phyloP scores from a whole-genome alignment of 1,140 invertebrate species.

The Asobara japonica region DNA sequence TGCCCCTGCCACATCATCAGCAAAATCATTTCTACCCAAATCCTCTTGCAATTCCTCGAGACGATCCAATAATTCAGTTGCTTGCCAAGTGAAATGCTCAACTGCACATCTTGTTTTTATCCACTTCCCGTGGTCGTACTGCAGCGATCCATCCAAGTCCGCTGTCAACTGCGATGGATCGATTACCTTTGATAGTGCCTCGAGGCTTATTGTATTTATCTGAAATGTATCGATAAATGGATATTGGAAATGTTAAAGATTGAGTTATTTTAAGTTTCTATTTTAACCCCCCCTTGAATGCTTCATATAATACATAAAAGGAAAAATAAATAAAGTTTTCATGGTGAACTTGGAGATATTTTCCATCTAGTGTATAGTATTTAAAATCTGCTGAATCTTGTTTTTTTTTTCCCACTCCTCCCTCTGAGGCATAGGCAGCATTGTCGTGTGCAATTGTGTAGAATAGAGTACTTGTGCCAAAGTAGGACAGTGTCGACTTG shows the following conservation, averaged over 20 bases:
- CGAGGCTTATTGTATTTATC: constrained; percentile 95
- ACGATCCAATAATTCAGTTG: constrained; percentile 89
- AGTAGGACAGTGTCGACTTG: constrained; percentile 44
- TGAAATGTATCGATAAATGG: constrained; percentile 65
- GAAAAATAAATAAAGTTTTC: neutral
- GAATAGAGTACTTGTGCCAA: constrained; percentile 36
- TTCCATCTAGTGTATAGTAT: neutral
- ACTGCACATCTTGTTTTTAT: constrained; percentile 92
- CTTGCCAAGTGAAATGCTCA: constrained; percentile 96
- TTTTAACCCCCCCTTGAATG: neutral
- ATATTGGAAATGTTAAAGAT: neutral
- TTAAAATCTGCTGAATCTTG: neutral
- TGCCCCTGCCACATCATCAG: constrained; percentile 89
- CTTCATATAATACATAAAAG: neutral
- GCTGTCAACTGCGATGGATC: constrained; percentile 90
- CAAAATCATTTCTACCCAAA: constrained; percentile 88
- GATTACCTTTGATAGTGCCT: constrained; percentile 90
- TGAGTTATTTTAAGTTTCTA: neutral
- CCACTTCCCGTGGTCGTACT: constrained; percentile 97
- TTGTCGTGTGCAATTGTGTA: constrained; percentile 17
- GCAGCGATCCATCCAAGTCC: constrained; percentile 92
- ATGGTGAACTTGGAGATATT: neutral
- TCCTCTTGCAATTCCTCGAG: constrained; percentile 93
- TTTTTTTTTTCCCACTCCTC: neutral
- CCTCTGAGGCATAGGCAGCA: neutral